Evolutionary conservation across 2,113 vertebrate species (phyloP).

Genomic region (Papio anubis): DNA sequence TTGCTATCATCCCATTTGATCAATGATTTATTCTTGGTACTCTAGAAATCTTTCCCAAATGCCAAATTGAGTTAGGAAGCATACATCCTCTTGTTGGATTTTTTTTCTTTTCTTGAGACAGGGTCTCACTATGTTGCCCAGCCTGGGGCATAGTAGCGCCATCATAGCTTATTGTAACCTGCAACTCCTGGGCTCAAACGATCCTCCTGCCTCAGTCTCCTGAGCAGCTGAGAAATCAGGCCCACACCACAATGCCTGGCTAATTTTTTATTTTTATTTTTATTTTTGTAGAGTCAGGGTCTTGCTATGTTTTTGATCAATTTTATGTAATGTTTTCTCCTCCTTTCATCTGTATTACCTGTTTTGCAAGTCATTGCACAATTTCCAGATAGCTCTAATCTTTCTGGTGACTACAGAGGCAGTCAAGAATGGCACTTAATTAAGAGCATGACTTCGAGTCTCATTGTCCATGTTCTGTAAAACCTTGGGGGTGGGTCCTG

Average conservation of each 20-base stretch:
- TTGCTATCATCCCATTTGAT: not conserved
- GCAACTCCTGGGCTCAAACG: no score
- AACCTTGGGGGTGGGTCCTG: not conserved
- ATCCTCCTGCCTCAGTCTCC: no score
- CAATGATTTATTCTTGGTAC: not conserved
- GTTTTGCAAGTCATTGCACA: not conserved
- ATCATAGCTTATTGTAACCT: no score
- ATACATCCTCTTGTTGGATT: not conserved
- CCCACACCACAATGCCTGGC: no score
- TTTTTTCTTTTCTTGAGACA: no score
- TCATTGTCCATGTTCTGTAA: not conserved
- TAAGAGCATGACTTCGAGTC: not conserved
- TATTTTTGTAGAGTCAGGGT: no score
- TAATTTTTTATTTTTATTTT: no score
- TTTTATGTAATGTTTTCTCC: not conserved
- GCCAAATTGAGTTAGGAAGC: not conserved
- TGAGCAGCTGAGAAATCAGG: no score
- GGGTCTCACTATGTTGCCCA: no score
- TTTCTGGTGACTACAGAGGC: not conserved
- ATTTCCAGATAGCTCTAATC: not conserved
- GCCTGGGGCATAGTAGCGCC: no score
- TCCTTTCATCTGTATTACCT: not conserved
- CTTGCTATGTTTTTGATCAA: not conserved
- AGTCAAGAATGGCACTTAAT: not conserved
- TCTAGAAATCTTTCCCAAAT: slow-evolving; percentile 3